These are phyloP conservation scores for Paraescarpia echinospica DNA, from an alignment of 1,140 invertebrate genomes.

Conservation along the genomic window DNA sequence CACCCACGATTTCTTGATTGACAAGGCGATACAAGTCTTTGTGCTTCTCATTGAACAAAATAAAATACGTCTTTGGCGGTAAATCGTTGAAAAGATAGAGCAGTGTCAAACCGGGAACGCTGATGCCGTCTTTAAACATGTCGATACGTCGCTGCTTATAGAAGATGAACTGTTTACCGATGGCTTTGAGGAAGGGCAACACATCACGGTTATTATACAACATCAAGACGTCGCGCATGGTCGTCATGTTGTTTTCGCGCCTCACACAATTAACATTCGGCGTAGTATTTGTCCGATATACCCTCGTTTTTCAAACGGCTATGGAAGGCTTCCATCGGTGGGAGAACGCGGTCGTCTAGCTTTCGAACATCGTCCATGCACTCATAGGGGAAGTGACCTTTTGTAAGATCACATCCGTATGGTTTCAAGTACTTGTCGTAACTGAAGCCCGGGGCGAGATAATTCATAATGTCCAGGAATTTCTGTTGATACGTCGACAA, in stretches of 20 bases:
- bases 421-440: too few relatives aligned
- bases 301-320: too few relatives aligned
- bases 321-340: not conserved
- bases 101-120: constrained; percentile 3
- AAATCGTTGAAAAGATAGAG: not conserved
- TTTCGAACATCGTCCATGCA: too few relatives aligned
- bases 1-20: not conserved
- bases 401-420: too few relatives aligned
- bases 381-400: too few relatives aligned
- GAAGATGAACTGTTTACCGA: not conserved
- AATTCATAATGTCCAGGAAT: too few relatives aligned
- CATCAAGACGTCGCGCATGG: not conserved
- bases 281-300: too few relatives aligned
- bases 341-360: not conserved
- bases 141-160: not conserved
- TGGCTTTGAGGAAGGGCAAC: not conserved
- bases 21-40: not conserved
- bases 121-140: constrained; percentile 10
- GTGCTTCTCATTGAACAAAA: not conserved
- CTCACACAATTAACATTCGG: too few relatives aligned
- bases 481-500: too few relatives aligned
- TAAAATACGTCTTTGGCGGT: not conserved
- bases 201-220: not conserved
- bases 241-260: too few relatives aligned
- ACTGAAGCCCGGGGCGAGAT: too few relatives aligned